Base-by-base conservation (phyloP, 2,113 vertebrate genomes). In the Protomyctophum bolini region DNA sequence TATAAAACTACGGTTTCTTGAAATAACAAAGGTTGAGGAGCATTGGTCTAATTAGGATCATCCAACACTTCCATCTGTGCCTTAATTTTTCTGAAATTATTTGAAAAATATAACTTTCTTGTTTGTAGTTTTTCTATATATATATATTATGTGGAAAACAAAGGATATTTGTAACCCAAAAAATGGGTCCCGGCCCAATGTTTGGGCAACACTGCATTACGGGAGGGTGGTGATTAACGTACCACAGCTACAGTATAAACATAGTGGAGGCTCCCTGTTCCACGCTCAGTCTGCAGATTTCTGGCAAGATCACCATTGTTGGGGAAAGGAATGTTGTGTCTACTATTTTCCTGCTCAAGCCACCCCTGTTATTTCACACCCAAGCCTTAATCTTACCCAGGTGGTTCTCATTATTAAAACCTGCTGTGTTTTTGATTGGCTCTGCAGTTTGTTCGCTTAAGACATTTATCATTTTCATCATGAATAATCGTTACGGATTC, bases 311-410 rank as follows among this genome's bases (percentile, higher is more conserved):
- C 87, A 86, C 87, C 86, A 87, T 89, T 91, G 89, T 88, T 91
- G 83, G 84, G 86, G 86, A 90, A 89, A 92, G 86, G 85, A 92
- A 92, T 91, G 90, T 91, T 93, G 88, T 91, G 91, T 91, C 89
- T 92, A 89, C 90, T 89, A 91, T 91, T 92, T 92, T 91, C 88
- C 86, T 90, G 84, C 90, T 91, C 88, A 86, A 86, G 91, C 87
- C 86, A 86, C 66, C 88, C 88, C 87, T 90, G 90, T 92, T 91
- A 90, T 93, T 93, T 93, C 91, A 91, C 91, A 93, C 91, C 90
- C 91, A 88, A 84, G 74, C 84, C 86, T 84, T 92, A 91, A 93
- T 92, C 91, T 92, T 61, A n/a, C 64, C 85, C 92, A 93, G 92
- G 92, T 93, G 92, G 83, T 86, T 92, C 87, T 89, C 79, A 84